Evolutionary conservation across 2,888 invertebrate genomes (phyloP).

Genomic region (Crematogaster levior): DNA sequence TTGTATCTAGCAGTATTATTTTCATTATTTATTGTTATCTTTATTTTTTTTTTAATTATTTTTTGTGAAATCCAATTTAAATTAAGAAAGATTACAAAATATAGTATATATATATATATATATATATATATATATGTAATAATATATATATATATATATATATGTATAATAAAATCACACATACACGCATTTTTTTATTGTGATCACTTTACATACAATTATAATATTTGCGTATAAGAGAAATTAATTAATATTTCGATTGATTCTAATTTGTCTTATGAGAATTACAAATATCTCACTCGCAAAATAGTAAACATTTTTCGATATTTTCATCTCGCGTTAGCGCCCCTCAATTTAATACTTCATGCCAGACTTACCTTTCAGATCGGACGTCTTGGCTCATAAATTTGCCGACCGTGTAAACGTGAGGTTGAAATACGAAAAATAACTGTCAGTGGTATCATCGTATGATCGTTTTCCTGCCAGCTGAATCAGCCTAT

Average conservation of each 20-base stretch:
- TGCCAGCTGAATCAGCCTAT: not conserved
- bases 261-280: not conserved
- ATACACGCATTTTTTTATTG: not conserved
- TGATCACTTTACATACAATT: not conserved
- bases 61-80: not conserved
- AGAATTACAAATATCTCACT: not conserved
- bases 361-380: constrained; percentile 26
- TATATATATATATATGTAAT: no score
- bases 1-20: not conserved
- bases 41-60: not conserved
- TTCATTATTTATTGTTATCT: not conserved
- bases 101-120: not conserved
- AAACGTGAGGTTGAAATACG: constrained; percentile 17
- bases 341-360: not conserved
- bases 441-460: constrained; percentile 11
- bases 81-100: not conserved
- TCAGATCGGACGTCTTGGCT: constrained; percentile 27
- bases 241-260: not conserved
- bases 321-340: not conserved
- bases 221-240: not conserved
- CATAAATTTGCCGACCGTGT: constrained; percentile 19
- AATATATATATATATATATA: no score
- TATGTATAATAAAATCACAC: no score
- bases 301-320: not conserved
- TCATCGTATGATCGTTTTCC: constrained; percentile 4